Evolutionary conservation across 1,140 invertebrate species (phyloP).

Genomic region (Drosophila miranda): DNA sequence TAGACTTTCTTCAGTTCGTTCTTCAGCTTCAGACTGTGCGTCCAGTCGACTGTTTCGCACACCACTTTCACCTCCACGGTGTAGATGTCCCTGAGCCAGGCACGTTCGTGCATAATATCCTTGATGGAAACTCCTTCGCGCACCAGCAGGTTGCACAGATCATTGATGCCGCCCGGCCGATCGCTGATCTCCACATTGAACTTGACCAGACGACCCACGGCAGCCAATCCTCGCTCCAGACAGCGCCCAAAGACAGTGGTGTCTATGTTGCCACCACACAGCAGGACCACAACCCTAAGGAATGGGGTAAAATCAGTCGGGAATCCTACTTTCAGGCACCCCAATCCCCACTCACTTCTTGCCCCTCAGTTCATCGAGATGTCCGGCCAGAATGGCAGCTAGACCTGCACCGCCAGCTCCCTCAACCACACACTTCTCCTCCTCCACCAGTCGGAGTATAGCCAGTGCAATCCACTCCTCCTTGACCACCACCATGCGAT

Average conservation of each 20-base stretch:
- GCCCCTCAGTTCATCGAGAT: constrained; percentile 91
- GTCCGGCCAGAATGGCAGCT: constrained; percentile 92
- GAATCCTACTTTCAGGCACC: not conserved
- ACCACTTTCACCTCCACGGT: constrained; percentile 92
- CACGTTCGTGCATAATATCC: constrained; percentile 96
- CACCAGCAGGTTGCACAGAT: constrained; percentile 90
- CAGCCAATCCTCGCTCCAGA: constrained; percentile 93
- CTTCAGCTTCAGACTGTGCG: constrained; percentile 88
- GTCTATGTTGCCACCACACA: constrained; percentile 97
- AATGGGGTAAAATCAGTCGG: not conserved
- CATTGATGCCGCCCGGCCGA: constrained; percentile 93
- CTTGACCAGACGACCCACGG: constrained; percentile 92
- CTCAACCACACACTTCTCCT: constrained; percentile 96
- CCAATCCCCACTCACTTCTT: constrained; percentile 87
- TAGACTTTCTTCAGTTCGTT: constrained; percentile 86
- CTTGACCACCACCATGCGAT: constrained; percentile 92
- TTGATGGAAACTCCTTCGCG: constrained; percentile 94
- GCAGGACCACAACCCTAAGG: constrained; percentile 88
- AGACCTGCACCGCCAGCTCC: constrained; percentile 94
- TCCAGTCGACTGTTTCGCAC: constrained; percentile 91
- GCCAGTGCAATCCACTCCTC: constrained; percentile 95
- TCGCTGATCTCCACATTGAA: constrained; percentile 94
- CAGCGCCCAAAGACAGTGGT: constrained; percentile 94
- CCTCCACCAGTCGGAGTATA: constrained; percentile 92
- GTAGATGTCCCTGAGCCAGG: constrained; percentile 96